Conservation (phyloP, 1,140 invertebrate genomes). For the Drosophila lacteicornis region DNA sequence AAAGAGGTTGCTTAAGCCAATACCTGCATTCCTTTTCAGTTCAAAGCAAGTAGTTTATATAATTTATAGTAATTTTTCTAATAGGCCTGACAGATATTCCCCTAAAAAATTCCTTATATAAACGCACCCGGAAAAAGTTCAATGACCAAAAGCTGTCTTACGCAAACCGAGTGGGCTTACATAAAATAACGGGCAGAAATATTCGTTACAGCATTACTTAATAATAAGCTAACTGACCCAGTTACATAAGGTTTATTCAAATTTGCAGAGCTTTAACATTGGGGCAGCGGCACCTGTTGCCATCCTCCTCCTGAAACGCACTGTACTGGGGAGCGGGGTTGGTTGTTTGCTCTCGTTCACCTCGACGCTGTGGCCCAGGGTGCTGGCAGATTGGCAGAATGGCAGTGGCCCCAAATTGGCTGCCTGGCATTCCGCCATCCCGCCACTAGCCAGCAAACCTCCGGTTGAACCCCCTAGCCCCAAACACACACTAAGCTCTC, state of each 20-base stretch:
- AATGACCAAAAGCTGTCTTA: slow-evolving; percentile 20
- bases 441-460: background rate
- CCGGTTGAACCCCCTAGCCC: background rate
- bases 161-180: slow-evolving; percentile 21
- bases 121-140: background rate
- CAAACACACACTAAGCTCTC: background rate
- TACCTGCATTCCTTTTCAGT: background rate
- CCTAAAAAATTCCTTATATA: background rate
- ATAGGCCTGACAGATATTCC: background rate
- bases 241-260: slow-evolving; percentile 32
- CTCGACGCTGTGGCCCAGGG: slow-evolving; percentile 26
- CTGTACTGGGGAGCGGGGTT: background rate
- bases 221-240: slow-evolving; percentile 31
- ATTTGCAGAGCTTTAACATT: slow-evolving; percentile 26
- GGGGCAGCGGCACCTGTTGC: slow-evolving; percentile 37
- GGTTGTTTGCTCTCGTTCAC: slow-evolving; percentile 43
- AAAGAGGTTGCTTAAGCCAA: background rate
- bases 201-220: slow-evolving; percentile 18
- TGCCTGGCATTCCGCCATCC: slow-evolving; percentile 11
- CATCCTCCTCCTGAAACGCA: slow-evolving; percentile 2
- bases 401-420: slow-evolving; percentile 42
- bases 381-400: slow-evolving; percentile 18
- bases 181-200: slow-evolving; percentile 1
- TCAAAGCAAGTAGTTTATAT: too few relatives aligned
- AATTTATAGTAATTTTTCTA: too few relatives aligned